phyloP scores from a whole-genome alignment of 2,113 vertebrate genomes.

The Eulacestoma nigropectus region DNA sequence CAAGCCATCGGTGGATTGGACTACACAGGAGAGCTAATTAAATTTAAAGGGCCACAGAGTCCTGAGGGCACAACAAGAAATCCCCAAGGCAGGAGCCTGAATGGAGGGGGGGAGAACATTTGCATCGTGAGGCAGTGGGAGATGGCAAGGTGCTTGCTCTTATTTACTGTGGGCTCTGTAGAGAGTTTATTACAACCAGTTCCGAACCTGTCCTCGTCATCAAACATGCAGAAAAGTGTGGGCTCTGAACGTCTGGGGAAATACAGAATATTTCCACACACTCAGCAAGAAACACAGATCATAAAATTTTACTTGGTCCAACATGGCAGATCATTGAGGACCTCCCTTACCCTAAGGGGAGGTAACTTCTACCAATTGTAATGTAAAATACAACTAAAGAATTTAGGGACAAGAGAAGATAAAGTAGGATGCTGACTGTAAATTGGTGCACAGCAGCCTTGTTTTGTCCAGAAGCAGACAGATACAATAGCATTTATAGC shows the following conservation, averaged over 20 bases:
- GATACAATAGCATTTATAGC: not conserved
- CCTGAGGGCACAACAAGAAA: not conserved
- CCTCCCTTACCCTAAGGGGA: not conserved
- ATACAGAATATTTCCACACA: not conserved
- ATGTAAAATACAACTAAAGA: not conserved
- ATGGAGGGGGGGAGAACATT: not conserved
- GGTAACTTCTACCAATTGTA: not conserved
- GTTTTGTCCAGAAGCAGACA: not conserved
- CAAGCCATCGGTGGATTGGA: not conserved
- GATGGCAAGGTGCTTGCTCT: not conserved
- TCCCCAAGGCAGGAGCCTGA: not conserved
- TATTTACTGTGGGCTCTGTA: not conserved
- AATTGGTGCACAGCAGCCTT: not conserved
- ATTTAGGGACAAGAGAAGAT: not conserved
- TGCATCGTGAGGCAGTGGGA: not conserved
- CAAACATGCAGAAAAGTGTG: not conserved
- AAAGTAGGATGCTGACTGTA: not conserved
- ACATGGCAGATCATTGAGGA: not conserved
- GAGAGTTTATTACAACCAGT: not conserved
- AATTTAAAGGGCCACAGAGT: conserved; percentile 14
- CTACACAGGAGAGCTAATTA: conserved; percentile 46
- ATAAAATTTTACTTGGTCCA: not conserved
- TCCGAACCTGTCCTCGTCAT: not conserved
- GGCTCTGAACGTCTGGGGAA: not conserved
- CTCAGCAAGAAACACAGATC: not conserved